A percentile compares a stretch with the other conserved stretches of the same genome.
Evolutionary conservation across 2,797 vertebrate genomes (phyloP).

Genomic region (Anguilla anguilla): DNA sequence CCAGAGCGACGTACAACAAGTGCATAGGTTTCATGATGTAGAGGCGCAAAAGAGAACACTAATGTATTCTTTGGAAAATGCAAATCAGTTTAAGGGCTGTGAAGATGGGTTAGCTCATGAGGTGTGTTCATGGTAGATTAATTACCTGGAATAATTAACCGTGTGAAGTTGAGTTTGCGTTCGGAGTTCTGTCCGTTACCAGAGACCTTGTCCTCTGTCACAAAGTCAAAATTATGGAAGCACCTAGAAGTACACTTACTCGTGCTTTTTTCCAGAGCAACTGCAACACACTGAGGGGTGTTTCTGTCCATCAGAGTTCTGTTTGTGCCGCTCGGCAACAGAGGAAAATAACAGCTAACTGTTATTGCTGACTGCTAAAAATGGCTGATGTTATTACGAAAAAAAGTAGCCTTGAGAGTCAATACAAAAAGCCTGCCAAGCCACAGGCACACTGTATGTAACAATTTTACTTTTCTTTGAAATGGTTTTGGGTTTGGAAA

Average conservation of each 20-base stretch:
- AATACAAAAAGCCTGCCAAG: conserved; percentile 36
- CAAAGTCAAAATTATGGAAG: background rate
- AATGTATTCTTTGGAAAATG: background rate
- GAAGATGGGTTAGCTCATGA: background rate
- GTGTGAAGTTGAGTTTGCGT: background rate
- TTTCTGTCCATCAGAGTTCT: conserved; percentile 37
- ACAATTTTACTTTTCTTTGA: conserved; percentile 35
- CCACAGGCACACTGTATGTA: conserved; percentile 35
- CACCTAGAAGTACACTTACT: background rate
- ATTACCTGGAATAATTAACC: background rate
- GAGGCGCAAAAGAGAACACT: no score
- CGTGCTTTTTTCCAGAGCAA: background rate
- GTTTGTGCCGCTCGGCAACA: conserved; percentile 45
- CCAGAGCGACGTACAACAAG: no score
- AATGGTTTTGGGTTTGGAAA: conserved; percentile 27
- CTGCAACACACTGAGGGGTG: background rate
- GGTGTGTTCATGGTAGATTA: background rate
- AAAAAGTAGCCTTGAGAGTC: conserved; percentile 31
- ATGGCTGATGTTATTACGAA: conserved; percentile 43
- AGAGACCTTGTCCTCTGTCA: background rate
- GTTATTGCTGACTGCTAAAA: conserved; percentile 36
- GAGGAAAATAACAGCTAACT: conserved; percentile 27
- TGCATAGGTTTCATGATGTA: no score
- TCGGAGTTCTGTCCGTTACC: background rate
- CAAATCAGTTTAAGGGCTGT: background rate